phyloP scores from a whole-genome alignment of 64 coral and sea anemone species.

The Catalaphyllia jardinei region DNA sequence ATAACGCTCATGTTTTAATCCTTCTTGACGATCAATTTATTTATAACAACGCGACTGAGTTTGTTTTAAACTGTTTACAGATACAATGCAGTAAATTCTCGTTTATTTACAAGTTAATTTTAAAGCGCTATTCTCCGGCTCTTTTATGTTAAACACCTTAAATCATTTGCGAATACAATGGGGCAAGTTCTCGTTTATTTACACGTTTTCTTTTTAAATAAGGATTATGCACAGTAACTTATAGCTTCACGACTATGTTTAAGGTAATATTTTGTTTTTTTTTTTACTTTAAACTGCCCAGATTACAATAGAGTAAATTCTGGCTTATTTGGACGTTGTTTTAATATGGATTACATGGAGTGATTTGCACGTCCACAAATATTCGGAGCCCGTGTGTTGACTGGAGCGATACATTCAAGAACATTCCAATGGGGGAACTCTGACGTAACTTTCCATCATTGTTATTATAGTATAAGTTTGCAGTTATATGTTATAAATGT shows the following conservation, averaged over 20 bases:
- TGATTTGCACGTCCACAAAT: background rate
- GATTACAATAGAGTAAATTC: background rate
- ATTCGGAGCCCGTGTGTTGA: background rate
- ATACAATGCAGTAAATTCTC: background rate
- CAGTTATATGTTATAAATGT: conserved; percentile 1
- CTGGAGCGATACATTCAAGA: background rate
- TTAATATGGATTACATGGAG: conserved; percentile 2
- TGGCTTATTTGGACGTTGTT: background rate
- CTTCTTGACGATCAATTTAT: too few relatives aligned
- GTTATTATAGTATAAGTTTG: background rate
- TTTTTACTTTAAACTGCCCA: too few relatives aligned
- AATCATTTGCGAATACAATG: background rate
- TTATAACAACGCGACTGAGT: background rate
- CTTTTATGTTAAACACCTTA: background rate
- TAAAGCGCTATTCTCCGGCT: background rate
- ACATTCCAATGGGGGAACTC: background rate
- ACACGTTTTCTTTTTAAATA: background rate
- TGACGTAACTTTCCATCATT: conserved; percentile 24
- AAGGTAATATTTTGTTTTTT: too few relatives aligned
- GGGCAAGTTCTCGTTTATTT: background rate
- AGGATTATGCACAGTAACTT: background rate
- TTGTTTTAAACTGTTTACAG: background rate
- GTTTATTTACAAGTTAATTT: too few relatives aligned
- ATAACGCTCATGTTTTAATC: too few relatives aligned
- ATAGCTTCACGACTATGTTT: too few relatives aligned